Conservation (phyloP, 1,140 invertebrate species). For the Psix sp. region DNA sequence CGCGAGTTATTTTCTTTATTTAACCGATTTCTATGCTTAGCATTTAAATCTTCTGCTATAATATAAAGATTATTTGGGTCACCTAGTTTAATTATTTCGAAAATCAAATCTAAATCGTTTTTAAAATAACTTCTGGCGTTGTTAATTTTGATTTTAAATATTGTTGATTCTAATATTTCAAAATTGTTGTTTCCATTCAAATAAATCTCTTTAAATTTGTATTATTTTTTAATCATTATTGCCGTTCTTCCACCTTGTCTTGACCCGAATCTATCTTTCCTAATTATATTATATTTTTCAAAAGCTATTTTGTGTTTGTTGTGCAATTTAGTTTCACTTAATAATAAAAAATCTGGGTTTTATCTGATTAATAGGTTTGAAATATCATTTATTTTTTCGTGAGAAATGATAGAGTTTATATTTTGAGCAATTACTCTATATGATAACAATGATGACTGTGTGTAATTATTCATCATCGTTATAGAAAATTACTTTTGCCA, state of each 20-base stretch:
- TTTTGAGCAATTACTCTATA: slow-evolving; percentile 46
- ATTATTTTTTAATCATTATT: not conserved
- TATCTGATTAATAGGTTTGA: not conserved
- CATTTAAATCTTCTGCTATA: not conserved
- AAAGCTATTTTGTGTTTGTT: not conserved
- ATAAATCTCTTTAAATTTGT: not conserved
- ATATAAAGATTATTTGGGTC: not conserved
- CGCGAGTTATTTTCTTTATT: not conserved
- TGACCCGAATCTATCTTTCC: not conserved
- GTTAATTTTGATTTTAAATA: not conserved
- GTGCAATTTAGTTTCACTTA: slow-evolving; percentile 10
- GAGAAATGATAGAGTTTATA: slow-evolving; percentile 38
- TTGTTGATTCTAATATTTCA: too few species aligned
- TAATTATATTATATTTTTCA: not conserved
- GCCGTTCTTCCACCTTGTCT: slow-evolving; percentile 4
- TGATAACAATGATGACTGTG: not conserved
- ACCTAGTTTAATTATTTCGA: not conserved
- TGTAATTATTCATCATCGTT: too few species aligned
- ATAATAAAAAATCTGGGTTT: not conserved
- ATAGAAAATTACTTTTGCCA: too few species aligned
- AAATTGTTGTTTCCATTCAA: too few species aligned
- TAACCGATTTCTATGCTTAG: not conserved
- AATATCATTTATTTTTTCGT: slow-evolving; percentile 23
- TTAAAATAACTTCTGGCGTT: not conserved
- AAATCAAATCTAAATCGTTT: not conserved